phyloP scores from a whole-genome alignment of 2,113 vertebrate species.

The Petaurus breviceps region DNA sequence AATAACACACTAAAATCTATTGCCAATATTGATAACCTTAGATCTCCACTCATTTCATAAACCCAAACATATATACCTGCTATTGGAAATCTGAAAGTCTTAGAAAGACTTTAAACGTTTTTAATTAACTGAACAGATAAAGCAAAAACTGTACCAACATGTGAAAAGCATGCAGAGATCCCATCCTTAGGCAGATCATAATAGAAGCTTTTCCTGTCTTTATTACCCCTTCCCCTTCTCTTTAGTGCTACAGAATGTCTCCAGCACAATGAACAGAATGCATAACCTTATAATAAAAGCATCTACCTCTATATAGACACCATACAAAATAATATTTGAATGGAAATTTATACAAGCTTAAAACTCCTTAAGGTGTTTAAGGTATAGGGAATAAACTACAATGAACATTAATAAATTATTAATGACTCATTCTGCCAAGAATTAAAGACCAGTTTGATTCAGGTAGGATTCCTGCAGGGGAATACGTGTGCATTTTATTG shows the following conservation, averaged over 20 bases:
- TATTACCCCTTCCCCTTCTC: not conserved
- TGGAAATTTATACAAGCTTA: slow-evolving; percentile 62
- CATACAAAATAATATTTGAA: slow-evolving; percentile 50
- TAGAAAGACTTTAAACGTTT: slow-evolving; percentile 70
- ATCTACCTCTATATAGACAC: slow-evolving; percentile 1
- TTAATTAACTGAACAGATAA: slow-evolving; percentile 76
- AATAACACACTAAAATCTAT: slow-evolving; percentile 37
- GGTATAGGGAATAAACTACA: slow-evolving; percentile 45
- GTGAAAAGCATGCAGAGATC: not conserved
- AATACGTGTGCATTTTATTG: slow-evolving; percentile 62
- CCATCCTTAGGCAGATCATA: not conserved
- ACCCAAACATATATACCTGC: slow-evolving; percentile 42
- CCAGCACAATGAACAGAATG: not conserved
- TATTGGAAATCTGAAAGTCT: slow-evolving; percentile 51
- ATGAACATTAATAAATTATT: slow-evolving; percentile 65
- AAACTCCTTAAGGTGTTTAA: slow-evolving; percentile 60
- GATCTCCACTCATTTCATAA: slow-evolving; percentile 47
- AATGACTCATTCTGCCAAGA: slow-evolving; percentile 46
- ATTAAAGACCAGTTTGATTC: slow-evolving; percentile 62
- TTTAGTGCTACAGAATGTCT: not conserved
- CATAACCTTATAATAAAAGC: not conserved
- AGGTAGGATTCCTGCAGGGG: slow-evolving; percentile 56
- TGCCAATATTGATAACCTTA: slow-evolving; percentile 9
- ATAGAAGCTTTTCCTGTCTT: not conserved
- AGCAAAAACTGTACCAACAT: slow-evolving; percentile 1